Evolutionary conservation across 2,797 vertebrate species (phyloP), one percentile per base, ranked within the genome.

Genomic region (Rhynchonycteris naso): DNA sequence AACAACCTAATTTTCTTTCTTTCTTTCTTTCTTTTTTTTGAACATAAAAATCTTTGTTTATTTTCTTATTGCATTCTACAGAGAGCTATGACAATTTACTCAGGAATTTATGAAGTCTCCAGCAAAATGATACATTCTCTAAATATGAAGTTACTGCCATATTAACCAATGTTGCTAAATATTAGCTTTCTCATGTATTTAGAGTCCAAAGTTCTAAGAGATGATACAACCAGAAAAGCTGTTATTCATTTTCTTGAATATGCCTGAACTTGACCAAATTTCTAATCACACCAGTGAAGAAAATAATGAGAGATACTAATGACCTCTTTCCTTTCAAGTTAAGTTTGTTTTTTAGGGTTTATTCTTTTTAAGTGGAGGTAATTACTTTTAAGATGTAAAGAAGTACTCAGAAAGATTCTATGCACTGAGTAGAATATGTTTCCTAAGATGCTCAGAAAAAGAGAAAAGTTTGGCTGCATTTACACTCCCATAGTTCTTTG

Each of bases 11-110:
- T n/a, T n/a, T n/a, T n/a, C n/a, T n/a, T n/a, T n/a, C n/a, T n/a
- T n/a, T n/a, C n/a, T n/a, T n/a, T n/a, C n/a, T n/a, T n/a, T n/a
- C n/a, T n/a, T n/a, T n/a, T n/a, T n/a, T 98, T 99, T 96, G 98
- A 99, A 99, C 98, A 99, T 99, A 98, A 99, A 99, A 99, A 99
- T 98, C 98, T 98, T 98, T 98, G 98, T 99, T 98, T 98, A 98
- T 99, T 99, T 98, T 99, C 99, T 99, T 98, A 98, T 98, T 85
- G 92, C 98, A 98, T 98, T 99, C 93, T 98, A 98, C 98, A 96
- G 98, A 96, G 97, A 98, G 97, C 97, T 98, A 91, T 97, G 90
- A 75, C 97, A 97, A 94, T 56, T 91, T 14, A 43, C 97, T 98
- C 98, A 92, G 97, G 98, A 99, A 99, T 99, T 98, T 92, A 97